These are phyloP conservation scores for Lithophane socia DNA, from an alignment of 2,888 invertebrate species.

Conservation along the genomic window DNA sequence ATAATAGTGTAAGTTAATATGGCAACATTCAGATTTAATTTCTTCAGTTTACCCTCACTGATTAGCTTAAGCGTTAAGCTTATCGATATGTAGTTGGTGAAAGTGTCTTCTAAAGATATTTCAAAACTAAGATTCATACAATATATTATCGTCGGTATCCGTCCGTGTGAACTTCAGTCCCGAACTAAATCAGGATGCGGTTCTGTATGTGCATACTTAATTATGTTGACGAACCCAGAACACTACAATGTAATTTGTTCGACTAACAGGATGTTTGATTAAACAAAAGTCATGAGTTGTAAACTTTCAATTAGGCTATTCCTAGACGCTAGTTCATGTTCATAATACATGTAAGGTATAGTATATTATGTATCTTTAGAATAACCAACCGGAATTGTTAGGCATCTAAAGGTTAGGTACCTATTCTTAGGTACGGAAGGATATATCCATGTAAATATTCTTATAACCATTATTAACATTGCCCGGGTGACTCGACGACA, in stretches of 20 bases:
- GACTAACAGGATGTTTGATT: slow-evolving; percentile 72
- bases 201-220: slow-evolving; percentile 16
- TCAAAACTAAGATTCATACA: neutral
- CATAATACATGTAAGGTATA: slow-evolving; percentile 22
- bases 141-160: neutral
- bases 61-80: neutral
- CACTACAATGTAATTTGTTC: slow-evolving; percentile 67
- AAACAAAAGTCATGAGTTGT: slow-evolving; percentile 66
- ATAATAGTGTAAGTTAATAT: neutral
- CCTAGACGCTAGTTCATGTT: slow-evolving; percentile 50
- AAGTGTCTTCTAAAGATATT: neutral
- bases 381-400: neutral
- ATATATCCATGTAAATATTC: neutral
- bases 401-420: no score
- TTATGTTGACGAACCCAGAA: slow-evolving; percentile 48
- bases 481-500: no score
- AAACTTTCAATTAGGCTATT: slow-evolving; percentile 68
- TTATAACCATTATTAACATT: neutral
- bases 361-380: neutral
- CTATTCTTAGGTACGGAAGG: neutral
- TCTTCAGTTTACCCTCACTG: neutral
- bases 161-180: neutral
- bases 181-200: slow-evolving; percentile 14
- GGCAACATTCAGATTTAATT: neutral
- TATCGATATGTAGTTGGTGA: neutral